Evolutionary conservation across 2,888 invertebrate species (phyloP).

Genomic region (Cantharis rustica): DNA sequence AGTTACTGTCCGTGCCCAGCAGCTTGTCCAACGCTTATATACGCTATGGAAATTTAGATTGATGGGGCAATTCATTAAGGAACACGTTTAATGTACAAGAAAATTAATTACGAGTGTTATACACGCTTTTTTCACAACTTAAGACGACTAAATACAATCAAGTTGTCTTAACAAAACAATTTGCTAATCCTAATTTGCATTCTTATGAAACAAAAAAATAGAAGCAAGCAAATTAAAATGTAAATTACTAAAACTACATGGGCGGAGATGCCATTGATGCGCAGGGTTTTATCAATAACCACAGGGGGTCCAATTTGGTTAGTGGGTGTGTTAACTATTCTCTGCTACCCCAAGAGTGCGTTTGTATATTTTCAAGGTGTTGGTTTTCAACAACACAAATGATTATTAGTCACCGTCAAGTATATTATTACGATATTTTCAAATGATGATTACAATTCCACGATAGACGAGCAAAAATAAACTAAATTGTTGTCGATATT

Average conservation of each 20-base stretch:
- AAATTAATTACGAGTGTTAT: slow-evolving; percentile 22
- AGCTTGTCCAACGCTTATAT: slow-evolving; percentile 37
- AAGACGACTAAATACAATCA: neutral
- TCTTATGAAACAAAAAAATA: neutral
- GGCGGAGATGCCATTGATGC: slow-evolving; percentile 26
- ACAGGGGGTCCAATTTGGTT: slow-evolving; percentile 39
- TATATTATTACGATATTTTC: neutral
- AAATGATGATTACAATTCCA: neutral
- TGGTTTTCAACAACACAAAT: neutral
- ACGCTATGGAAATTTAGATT: slow-evolving; percentile 36
- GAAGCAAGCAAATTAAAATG: neutral
- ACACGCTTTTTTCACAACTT: neutral
- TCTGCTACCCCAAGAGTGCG: neutral
- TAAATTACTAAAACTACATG: slow-evolving; percentile 12
- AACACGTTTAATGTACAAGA: slow-evolving; percentile 15
- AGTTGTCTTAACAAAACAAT: neutral
- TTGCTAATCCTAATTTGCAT: neutral
- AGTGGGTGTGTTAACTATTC: slow-evolving; percentile 34
- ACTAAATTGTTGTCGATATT: no score
- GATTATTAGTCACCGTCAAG: neutral
- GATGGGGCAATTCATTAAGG: slow-evolving; percentile 36
- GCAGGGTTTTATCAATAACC: slow-evolving; percentile 20
- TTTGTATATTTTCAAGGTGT: neutral
- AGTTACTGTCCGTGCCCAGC: slow-evolving; percentile 45
- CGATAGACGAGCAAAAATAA: no score